Conservation (phyloP, 2,113 vertebrate genomes). For the Psittacula cyanocephala region DNA sequence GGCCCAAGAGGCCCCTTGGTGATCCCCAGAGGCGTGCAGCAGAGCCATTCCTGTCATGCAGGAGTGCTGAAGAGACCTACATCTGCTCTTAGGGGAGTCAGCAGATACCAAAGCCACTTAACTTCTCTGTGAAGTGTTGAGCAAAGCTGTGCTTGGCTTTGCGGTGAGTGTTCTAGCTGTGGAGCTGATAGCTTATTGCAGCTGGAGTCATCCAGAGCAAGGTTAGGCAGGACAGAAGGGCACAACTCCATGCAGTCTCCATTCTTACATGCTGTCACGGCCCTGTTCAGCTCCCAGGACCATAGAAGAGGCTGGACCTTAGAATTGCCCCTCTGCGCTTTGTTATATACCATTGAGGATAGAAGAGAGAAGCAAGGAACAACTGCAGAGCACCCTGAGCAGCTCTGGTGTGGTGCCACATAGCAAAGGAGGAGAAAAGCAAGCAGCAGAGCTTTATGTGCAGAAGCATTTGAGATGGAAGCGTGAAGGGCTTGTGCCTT, state of each 20-base stretch:
- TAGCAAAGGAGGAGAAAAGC: background rate
- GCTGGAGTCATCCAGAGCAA: background rate
- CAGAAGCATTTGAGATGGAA: background rate
- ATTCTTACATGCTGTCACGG: accelerated
- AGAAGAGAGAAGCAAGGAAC: background rate
- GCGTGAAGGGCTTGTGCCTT: background rate
- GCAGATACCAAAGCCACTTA: background rate
- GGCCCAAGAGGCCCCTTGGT: background rate
- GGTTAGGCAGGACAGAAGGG: background rate
- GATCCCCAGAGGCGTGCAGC: background rate
- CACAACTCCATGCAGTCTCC: background rate
- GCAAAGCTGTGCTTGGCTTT: background rate
- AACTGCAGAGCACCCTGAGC: background rate
- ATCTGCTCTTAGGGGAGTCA: background rate
- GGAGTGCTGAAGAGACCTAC: background rate
- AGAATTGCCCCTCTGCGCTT: background rate
- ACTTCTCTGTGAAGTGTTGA: background rate
- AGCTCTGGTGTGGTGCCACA: accelerated
- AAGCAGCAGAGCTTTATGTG: background rate
- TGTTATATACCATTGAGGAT: background rate
- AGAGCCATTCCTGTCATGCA: background rate
- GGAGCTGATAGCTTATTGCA: background rate
- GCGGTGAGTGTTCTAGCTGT: background rate
- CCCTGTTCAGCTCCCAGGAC: background rate
- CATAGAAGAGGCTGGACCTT: background rate